phyloP scores from a whole-genome alignment of 2,888 invertebrate species.

The Ochropleura leucogaster region DNA sequence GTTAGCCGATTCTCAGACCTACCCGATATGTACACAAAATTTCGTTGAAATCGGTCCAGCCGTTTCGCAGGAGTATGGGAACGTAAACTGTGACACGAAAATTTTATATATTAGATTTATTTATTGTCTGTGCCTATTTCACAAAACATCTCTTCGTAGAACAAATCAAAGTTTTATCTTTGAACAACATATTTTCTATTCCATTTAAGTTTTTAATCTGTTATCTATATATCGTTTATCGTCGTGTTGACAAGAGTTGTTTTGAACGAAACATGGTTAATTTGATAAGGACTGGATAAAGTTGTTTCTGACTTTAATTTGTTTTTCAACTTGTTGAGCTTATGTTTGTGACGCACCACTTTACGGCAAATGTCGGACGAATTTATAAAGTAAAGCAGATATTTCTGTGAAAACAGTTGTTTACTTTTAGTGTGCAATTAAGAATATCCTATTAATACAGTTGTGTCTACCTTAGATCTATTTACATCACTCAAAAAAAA shows the following conservation, averaged over 20 bases:
- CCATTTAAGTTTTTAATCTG: constrained; percentile 37
- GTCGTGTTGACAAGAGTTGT: constrained; percentile 3
- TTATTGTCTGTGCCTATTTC: neutral
- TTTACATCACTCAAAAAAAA: too few species aligned
- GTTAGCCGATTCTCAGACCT: too few species aligned
- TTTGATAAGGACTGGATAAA: constrained; percentile 20
- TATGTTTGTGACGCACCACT: constrained; percentile 11
- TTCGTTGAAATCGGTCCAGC: too few species aligned
- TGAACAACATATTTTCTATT: constrained; percentile 8
- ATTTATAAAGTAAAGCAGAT: neutral
- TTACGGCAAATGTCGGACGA: neutral
- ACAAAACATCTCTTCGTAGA: neutral
- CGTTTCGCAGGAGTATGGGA: too few species aligned
- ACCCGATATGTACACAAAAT: too few species aligned
- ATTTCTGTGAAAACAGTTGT: neutral
- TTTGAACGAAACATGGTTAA: constrained; percentile 16
- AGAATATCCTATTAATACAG: too few species aligned
- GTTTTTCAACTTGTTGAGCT: constrained; percentile 21
- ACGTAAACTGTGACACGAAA: too few species aligned
- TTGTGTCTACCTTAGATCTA: too few species aligned
- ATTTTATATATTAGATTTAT: too few species aligned
- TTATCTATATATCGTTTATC: neutral
- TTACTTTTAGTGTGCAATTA: too few species aligned
- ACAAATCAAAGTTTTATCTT: constrained; percentile 2
- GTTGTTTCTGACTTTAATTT: constrained; percentile 10